Base-by-base conservation (phyloP, 2,888 invertebrate species). In the Cyclophora albipunctata region DNA sequence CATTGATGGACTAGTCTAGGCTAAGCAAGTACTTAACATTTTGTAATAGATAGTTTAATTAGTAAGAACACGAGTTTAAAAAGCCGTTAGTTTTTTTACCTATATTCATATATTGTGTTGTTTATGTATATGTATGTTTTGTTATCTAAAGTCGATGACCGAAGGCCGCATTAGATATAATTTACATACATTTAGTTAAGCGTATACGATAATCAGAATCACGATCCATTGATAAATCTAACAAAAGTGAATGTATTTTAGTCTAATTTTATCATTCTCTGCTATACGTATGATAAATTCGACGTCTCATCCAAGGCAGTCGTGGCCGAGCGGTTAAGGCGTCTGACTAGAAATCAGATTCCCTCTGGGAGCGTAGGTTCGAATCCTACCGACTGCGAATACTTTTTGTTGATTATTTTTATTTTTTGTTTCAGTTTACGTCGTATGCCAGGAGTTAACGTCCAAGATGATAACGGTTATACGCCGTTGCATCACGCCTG, bases 401-500 rank as follows among this genome's bases (percentile, higher is more conserved):
- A 45, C 52, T 53, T 68, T 73, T 71, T 67, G 63, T 54, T 54
- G 5, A 52, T 7, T 33, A 49, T 47, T 40, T 45, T 58, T 63
- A 67, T 59, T 57, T 54, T 66, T 79, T 81, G 72, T 84, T 81
- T n/a, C 88, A 97, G 97, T 85, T 91, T 97, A 76, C 91, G 97
- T 56, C 91, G 96, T 73, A 95, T 96, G 52, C 95, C 96, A 47
- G 97, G 97, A 62, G 95, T 96, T 51, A 98, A 98, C 84, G 95
- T 96, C 48, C 96, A 96, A 88, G 98, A 98, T 78, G 93, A 93
- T 67, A 96, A 95, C 76, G 98, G 98, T 44, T 97, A 97, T 81
- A 96, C 98, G 42, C 95, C 97, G 35, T 91, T 98, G 46, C 98
- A 98, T 80, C 96, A 97, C 84, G 97, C 98, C 49, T 94, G 97